A percentile compares a stretch with the other conserved stretches of the same genome.
Evolutionary conservation across 2,797 vertebrate species (phyloP).

Genomic region (Pampus argenteus): DNA sequence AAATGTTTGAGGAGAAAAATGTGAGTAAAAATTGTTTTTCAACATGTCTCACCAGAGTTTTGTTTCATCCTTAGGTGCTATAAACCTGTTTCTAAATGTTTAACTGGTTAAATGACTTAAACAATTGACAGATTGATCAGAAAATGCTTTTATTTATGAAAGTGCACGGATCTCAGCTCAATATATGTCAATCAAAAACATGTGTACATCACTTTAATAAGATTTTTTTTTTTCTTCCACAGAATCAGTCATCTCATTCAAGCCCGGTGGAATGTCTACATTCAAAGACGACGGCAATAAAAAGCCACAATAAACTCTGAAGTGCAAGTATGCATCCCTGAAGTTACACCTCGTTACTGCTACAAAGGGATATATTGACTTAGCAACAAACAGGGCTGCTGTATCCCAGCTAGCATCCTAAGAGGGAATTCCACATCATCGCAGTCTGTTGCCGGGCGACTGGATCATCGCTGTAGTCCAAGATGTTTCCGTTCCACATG

Average conservation of each 20-base stretch:
- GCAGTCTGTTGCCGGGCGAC: slow-evolving; percentile 86
- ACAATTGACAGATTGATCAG: slow-evolving; percentile 1
- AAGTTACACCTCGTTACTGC: slow-evolving; percentile 14
- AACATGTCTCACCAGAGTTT: background rate
- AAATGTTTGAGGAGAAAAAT: background rate
- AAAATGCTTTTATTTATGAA: slow-evolving; percentile 48
- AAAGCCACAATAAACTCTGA: slow-evolving; percentile 58
- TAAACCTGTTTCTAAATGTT: background rate
- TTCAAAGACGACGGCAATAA: slow-evolving; percentile 52
- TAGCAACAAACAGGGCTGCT: slow-evolving; percentile 48
- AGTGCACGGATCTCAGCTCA: slow-evolving; percentile 40
- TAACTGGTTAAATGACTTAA: slow-evolving; percentile 5
- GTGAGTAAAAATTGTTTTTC: background rate
- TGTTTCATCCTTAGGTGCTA: slow-evolving; percentile 6
- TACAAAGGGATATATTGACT: slow-evolving; percentile 62
- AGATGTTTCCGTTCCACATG: slow-evolving; percentile 94
- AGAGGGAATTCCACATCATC: slow-evolving; percentile 92
- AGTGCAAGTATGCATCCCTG: slow-evolving; percentile 53
- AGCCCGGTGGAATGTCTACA: slow-evolving; percentile 43
- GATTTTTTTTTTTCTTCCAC: background rate
- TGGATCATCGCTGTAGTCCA: slow-evolving; percentile 88
- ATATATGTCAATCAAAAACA: slow-evolving; percentile 15
- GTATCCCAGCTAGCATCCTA: slow-evolving; percentile 70
- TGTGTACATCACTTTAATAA: background rate
- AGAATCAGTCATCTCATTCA: slow-evolving; percentile 25